These are phyloP conservation scores for Epinephelus lanceolatus DNA, from an alignment of 2,113 vertebrate genomes.

Conservation along the genomic window DNA sequence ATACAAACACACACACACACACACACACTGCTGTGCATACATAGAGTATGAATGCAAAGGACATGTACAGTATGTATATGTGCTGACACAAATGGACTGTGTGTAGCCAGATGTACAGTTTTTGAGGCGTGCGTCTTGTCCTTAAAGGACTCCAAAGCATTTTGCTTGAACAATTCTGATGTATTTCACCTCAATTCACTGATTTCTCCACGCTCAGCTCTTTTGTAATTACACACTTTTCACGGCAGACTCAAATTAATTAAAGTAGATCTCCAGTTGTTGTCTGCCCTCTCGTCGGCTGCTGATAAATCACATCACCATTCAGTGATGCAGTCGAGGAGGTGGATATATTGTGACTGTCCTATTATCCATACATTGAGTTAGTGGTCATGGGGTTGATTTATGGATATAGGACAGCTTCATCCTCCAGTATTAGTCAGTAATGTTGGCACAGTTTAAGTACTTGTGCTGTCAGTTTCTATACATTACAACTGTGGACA, in stretches of 20 bases:
- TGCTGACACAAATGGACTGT: not conserved
- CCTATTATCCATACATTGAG: constrained; percentile 44
- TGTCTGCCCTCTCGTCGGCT: constrained; percentile 44
- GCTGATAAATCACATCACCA: constrained; percentile 63
- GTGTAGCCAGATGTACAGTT: constrained; percentile 10
- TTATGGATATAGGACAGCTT: constrained; percentile 24
- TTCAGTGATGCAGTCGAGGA: constrained; percentile 34
- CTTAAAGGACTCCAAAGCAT: constrained; percentile 44
- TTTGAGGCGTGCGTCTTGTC: constrained; percentile 36
- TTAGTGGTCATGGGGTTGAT: constrained; percentile 39
- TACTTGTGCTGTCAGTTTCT: not conserved
- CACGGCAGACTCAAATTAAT: constrained; percentile 70
- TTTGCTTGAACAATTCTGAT: constrained; percentile 53
- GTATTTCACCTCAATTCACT: constrained; percentile 63
- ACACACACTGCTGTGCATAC: constrained; percentile 27
- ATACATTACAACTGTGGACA: not conserved
- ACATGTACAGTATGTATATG: constrained; percentile 1
- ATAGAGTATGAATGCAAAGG: constrained; percentile 8
- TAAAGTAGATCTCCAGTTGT: constrained; percentile 70
- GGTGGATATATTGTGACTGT: constrained; percentile 47
- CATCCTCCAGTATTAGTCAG: constrained; percentile 24
- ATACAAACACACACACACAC: not conserved
- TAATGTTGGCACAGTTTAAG: constrained; percentile 17
- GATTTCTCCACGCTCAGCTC: constrained; percentile 65
- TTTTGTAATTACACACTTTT: constrained; percentile 68